phyloP scores from a whole-genome alignment of 2,113 vertebrate genomes.

The Forbesichthys papilliferus region DNA sequence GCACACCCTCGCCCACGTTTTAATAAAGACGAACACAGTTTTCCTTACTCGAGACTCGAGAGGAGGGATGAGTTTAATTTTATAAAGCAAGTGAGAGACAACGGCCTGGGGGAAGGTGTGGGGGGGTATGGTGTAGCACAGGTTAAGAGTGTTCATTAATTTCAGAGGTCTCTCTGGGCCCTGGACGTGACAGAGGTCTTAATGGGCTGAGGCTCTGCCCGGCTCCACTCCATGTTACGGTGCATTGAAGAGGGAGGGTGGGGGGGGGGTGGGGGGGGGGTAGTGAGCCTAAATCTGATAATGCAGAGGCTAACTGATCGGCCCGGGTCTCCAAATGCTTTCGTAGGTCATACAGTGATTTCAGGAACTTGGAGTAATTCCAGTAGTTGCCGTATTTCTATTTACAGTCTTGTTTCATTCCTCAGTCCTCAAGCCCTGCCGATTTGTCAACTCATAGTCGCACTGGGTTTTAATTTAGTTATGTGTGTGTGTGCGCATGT shows the following conservation, averaged over 20 bases:
- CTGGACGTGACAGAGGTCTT: constrained; percentile 56
- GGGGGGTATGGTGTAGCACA: constrained; percentile 8
- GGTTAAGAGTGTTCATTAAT: constrained; percentile 71
- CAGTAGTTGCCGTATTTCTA: too few relatives aligned
- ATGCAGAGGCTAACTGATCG: too few relatives aligned
- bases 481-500: too few relatives aligned
- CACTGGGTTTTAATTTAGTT: too few relatives aligned
- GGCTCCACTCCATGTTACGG: constrained; percentile 22
- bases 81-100: constrained; percentile 28
- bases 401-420: too few relatives aligned
- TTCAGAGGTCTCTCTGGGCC: constrained; percentile 46
- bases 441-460: too few relatives aligned
- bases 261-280: not conserved
- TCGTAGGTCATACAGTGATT: too few relatives aligned
- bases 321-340: too few relatives aligned
- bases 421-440: too few relatives aligned
- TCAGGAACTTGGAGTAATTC: too few relatives aligned
- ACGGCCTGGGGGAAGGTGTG: constrained; percentile 20
- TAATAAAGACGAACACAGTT: not conserved
- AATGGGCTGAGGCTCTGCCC: constrained; percentile 45
- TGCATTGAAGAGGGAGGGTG: constrained; percentile 20
- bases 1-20: not conserved
- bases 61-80: constrained; percentile 43
- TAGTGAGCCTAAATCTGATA: too few relatives aligned
- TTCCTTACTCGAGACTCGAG: not conserved